Conservation (phyloP, 1,140 invertebrate species). For the Tetragonula clypearis region DNA sequence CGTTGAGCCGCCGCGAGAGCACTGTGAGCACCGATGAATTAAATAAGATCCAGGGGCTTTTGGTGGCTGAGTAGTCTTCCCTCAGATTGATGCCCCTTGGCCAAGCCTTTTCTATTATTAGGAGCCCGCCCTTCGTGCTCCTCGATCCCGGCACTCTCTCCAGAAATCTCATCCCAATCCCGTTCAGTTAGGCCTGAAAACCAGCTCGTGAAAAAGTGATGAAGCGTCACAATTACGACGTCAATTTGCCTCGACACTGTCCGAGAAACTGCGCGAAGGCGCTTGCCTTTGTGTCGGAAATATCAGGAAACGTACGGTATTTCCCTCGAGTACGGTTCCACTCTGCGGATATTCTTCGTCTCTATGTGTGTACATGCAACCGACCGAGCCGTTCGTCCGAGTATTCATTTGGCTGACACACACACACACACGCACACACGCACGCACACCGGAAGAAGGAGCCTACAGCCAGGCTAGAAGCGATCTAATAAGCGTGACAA, state of each 20-base stretch:
- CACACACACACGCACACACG: background rate
- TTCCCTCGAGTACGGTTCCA: slow-evolving; percentile 59
- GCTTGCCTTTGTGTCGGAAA: background rate
- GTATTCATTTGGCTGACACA: background rate
- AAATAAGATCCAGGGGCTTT: background rate
- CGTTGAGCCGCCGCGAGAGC: background rate
- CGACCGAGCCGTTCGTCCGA: background rate
- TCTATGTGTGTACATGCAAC: background rate
- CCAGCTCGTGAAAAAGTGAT: slow-evolving; percentile 63
- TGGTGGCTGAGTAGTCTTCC: too few species aligned
- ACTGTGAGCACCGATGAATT: slow-evolving; percentile 19
- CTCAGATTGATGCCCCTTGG: slow-evolving; percentile 23
- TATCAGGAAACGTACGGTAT: slow-evolving; percentile 53
- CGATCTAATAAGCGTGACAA: slow-evolving; percentile 27
- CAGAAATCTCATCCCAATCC: slow-evolving; percentile 39
- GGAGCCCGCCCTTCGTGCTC: background rate
- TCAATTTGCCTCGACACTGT: slow-evolving; percentile 47
- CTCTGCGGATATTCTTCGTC: background rate
- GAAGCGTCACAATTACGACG: slow-evolving; percentile 61
- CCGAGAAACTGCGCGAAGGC: slow-evolving; percentile 29
- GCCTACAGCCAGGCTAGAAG: background rate
- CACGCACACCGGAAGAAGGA: background rate
- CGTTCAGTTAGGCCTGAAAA: slow-evolving; percentile 11
- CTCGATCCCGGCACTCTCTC: background rate
- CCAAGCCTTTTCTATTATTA: slow-evolving; percentile 40